Evolutionary conservation across 2,797 vertebrate genomes (phyloP), one percentile per base, ranked within the genome.

Genomic region (Dipus sagitta): DNA sequence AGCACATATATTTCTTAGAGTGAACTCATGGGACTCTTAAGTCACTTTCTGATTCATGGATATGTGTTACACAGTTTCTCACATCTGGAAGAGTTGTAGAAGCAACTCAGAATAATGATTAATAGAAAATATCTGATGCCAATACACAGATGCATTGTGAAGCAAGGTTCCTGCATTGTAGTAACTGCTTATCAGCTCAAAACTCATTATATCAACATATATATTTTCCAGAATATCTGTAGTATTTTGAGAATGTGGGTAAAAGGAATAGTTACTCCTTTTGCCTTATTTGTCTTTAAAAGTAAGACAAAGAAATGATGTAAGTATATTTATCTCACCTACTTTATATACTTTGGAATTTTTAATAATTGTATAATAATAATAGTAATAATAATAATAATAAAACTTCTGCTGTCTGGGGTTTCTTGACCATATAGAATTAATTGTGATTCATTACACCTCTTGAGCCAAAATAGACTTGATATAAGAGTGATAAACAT

Each of bases 381-480:
- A 38, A 38, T 38, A 38, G 6, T 38, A 52, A 68, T 38, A 38
- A 38, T 38, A 38, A 38, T 38, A 38, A 38, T 58, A 78, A 78
- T 64, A n/a, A 4, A 58, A 0, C 18, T 30, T 28, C 5, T 34
- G 92, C 52, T 42, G 1, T 54, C 60, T 94, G n/a, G 72, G 77
- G 96, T 62, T 93, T 94, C 74, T 71, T 92, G 74, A 92, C 42
- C 47, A 90, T 1, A 70, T 75, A 72, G 84, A 14, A 85, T 91
- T 85, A 86, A 92, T 93, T 96, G 94, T 90, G 34, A 90, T 93
- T 95, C 88, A n/a, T 79, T 65, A 58, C 64, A 81, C 34, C 92
- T 76, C 67, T 24, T 60, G 38, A 96, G 30, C 47, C 30, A 94
- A 96, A 95, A 90, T 87, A 93, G 34, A 85, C 32, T 93, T 79